Evolutionary conservation across 2,888 invertebrate genomes (phyloP).

Genomic region (Sarcophaga subvicina): DNA sequence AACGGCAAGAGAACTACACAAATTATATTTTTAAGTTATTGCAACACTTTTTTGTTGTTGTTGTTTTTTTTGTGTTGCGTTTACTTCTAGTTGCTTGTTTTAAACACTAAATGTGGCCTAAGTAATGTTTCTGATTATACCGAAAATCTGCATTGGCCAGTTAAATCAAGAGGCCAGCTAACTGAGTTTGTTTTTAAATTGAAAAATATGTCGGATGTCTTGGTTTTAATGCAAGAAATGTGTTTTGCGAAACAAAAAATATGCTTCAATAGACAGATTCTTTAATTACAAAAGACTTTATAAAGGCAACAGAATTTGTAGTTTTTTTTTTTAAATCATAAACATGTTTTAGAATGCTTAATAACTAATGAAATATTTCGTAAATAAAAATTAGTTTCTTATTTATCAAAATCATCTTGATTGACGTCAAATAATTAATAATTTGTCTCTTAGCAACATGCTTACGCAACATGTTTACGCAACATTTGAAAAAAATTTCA

Average conservation of each 20-base stretch:
- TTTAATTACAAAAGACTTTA: too few species aligned
- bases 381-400: too few species aligned
- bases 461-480: too few species aligned
- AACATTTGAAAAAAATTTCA: too few species aligned
- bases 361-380: too few species aligned
- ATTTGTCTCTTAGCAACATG: too few species aligned
- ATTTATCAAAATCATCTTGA: too few species aligned
- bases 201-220: slow-evolving; percentile 47
- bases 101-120: slow-evolving; percentile 44
- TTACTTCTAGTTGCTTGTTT: background rate
- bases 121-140: slow-evolving; percentile 62
- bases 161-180: slow-evolving; percentile 40
- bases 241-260: slow-evolving; percentile 42
- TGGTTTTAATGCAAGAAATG: slow-evolving; percentile 53
- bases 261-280: too few species aligned
- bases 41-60: slow-evolving; percentile 42
- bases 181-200: slow-evolving; percentile 26
- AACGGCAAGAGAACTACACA: slow-evolving; percentile 39
- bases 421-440: too few species aligned
- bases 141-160: slow-evolving; percentile 46
- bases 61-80: background rate
- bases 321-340: too few species aligned
- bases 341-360: too few species aligned
- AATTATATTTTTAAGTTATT: slow-evolving; percentile 70
- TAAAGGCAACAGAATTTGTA: too few species aligned